These are phyloP conservation scores for Elachura formosa DNA, from an alignment of 2,113 vertebrate species.

Conservation along the genomic window DNA sequence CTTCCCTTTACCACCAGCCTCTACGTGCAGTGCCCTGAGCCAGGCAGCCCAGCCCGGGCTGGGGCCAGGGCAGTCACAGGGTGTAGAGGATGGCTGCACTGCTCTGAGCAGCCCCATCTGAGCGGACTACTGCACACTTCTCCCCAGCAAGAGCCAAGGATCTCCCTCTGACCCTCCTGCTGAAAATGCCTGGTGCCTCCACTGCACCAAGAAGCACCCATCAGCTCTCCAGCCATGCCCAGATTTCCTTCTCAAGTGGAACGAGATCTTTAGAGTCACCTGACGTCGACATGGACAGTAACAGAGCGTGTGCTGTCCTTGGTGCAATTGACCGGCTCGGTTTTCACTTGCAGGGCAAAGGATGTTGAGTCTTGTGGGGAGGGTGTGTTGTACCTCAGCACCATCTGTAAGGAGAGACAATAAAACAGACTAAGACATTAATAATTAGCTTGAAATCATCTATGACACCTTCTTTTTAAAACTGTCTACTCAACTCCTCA, in stretches of 20 bases:
- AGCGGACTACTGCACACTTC: not conserved
- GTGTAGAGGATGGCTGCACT: not conserved
- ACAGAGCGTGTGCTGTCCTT: not conserved
- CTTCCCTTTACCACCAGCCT: not conserved
- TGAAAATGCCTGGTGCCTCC: not conserved
- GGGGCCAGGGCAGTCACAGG: not conserved
- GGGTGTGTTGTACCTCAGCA: conserved; percentile 35
- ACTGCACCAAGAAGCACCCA: not conserved
- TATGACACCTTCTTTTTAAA: not conserved
- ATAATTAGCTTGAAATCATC: not conserved
- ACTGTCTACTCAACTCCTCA: not conserved
- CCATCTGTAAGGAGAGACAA: not conserved
- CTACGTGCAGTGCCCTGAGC: not conserved
- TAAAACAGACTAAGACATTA: not conserved
- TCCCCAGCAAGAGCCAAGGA: not conserved
- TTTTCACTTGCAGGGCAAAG: conserved; percentile 34
- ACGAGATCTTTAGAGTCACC: not conserved
- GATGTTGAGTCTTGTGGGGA: not conserved
- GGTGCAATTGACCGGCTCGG: not conserved
- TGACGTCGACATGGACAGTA: conserved; percentile 28
- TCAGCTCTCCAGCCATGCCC: not conserved
- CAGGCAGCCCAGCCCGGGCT: not conserved
- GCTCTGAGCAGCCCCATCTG: not conserved
- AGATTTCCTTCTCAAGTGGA: not conserved
- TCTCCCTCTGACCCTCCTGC: not conserved